Conservation (phyloP, 2,888 invertebrate genomes). For the Allygus modestus region DNA sequence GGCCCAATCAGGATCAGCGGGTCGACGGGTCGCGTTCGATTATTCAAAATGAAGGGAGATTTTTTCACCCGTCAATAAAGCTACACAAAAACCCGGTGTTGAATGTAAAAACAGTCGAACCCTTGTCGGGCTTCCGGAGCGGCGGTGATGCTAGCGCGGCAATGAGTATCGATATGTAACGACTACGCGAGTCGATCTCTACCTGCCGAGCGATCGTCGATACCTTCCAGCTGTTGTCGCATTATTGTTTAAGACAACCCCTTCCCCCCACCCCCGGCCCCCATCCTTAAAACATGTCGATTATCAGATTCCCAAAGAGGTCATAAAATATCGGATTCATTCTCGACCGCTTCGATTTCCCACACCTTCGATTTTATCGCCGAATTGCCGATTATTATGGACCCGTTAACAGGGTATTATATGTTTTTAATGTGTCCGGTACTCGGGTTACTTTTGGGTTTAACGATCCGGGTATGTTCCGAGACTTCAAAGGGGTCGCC, state of each 20-base stretch:
- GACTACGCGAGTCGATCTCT: constrained; percentile 47
- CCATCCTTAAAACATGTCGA: constrained; percentile 37
- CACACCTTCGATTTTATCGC: constrained; percentile 51
- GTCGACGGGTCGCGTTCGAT: constrained; percentile 3
- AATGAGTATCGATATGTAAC: constrained; percentile 49
- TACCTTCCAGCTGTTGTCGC: constrained; percentile 50
- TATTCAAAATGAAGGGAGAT: constrained; percentile 54
- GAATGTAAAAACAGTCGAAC: constrained; percentile 35
- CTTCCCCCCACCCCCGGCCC: not conserved
- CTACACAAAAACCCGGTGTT: constrained; percentile 17
- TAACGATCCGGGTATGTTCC: not conserved
- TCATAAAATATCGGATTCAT: constrained; percentile 57
- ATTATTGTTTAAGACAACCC: constrained; percentile 44
- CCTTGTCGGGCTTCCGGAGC: constrained; percentile 47
- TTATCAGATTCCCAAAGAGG: constrained; percentile 53
- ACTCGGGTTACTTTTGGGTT: constrained; percentile 4
- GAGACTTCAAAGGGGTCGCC: not conserved
- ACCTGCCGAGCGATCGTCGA: constrained; percentile 20
- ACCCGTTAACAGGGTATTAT: constrained; percentile 29
- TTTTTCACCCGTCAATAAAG: constrained; percentile 45
- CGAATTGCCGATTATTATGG: constrained; percentile 42
- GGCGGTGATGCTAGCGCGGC: not conserved
- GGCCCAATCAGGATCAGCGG: not conserved
- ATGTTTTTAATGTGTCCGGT: constrained; percentile 6
- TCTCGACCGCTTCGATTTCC: constrained; percentile 50